Evolutionary conservation across 2,888 invertebrate species (phyloP), one percentile per base, ranked within the genome.

Genomic region (Acleris holmiana): DNA sequence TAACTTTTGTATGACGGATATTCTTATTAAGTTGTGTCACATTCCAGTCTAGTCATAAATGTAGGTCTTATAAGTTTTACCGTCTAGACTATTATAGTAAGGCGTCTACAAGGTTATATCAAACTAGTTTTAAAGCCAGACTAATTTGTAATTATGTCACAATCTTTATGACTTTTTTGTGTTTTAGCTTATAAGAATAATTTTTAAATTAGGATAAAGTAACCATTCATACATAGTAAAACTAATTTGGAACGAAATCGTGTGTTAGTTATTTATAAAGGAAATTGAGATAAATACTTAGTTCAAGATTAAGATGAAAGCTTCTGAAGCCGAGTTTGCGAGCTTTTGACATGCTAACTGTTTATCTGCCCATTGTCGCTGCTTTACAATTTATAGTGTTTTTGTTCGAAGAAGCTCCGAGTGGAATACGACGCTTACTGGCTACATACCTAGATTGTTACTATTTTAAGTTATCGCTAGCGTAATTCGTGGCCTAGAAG

Each of bases 341-440:
- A 48, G 55, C 49, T 55, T 65, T 49, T 60, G 61, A 61, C 54
- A 49, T 46, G 44, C 55, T 47, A 25, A 50, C 44, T 49, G 65
- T 59, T 65, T 65, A 65, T 60, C 65, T 60, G 15, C 55, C 59
- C 55, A 65, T 65, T 65, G 65, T 65, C 54, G 58, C 59, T 65
- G 55, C 49, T 29, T 59, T 49, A 65, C 49, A 65, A 65, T 65
- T 65, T 65, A 65, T 65, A 55, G 50, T 17, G 59, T 59, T 65
- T 65, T 65, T 65, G 65, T 65, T 65, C 65, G 48, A 55, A 60
- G 59, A 65, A 35, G 54, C 44, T 49, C 35, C 59, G 59, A 49
- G 54, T 59, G 21, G 64, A 54, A 59, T 29, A 49, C 64, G 41
- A 58, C 44, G 59, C 48, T 62, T 55, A 57, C 48, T 19, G 53